Conservation (phyloP, 2,888 invertebrate genomes). For the Gnatocerus cornutus region DNA sequence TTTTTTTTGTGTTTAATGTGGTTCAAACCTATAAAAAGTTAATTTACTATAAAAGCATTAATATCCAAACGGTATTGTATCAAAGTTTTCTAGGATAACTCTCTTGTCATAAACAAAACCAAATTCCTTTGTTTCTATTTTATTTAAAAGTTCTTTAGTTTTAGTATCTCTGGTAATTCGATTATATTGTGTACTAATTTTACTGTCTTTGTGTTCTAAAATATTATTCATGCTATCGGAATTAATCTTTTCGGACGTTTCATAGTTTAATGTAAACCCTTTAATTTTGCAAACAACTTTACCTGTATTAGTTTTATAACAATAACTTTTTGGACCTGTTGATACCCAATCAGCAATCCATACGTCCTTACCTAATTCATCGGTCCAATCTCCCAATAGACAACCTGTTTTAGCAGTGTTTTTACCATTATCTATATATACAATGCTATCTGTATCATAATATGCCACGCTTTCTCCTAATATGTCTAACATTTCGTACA, state of each 20-base stretch:
- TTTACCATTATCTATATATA: too few relatives aligned
- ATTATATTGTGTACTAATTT: constrained; percentile 15
- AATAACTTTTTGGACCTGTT: too few relatives aligned
- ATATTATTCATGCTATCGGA: constrained; percentile 5
- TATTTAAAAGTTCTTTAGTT: constrained; percentile 33
- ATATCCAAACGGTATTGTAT: constrained; percentile 31
- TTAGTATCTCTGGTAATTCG: constrained; percentile 19
- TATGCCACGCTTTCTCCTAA: too few relatives aligned
- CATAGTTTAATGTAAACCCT: too few relatives aligned
- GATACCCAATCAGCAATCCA: too few relatives aligned
- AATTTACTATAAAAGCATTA: constrained; percentile 11
- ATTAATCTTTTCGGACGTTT: too few relatives aligned
- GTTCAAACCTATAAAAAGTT: constrained; percentile 9
- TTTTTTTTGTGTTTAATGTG: background rate
- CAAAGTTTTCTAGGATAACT: constrained; percentile 32
- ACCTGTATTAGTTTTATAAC: too few relatives aligned
- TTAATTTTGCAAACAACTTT: background rate
- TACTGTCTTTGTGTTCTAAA: constrained; percentile 10
- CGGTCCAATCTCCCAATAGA: too few relatives aligned
- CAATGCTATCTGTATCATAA: too few relatives aligned
- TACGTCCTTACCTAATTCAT: too few relatives aligned
- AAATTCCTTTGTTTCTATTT: constrained; percentile 26
- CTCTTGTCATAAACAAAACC: constrained; percentile 31
- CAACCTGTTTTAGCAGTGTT: too few relatives aligned
- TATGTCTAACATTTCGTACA: too few relatives aligned